Base-by-base conservation (phyloP, 92 coral and sea anemone genomes). In the Pocillopora meandrina region DNA sequence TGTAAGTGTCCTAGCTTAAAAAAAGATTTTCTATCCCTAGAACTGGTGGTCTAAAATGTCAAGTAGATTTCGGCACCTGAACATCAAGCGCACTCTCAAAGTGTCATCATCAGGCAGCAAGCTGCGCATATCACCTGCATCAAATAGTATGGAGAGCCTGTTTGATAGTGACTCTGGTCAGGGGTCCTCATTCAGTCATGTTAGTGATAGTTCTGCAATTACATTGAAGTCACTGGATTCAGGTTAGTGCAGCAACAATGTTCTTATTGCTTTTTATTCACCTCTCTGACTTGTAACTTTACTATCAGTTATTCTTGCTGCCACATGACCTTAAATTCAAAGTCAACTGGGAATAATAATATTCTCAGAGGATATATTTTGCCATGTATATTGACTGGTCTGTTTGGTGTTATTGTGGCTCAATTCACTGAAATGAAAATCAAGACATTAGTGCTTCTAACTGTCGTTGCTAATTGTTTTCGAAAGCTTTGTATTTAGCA, bases 31-130 rank as follows among this genome's bases (percentile, higher is more conserved):
- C 69, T 20, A 49, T 57, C 61, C 49, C 23, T 65, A 92, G 95
- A 86, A 77, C 49, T 93, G 97, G 97, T 93, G 92, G 95, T 87
- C 95, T 9, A 89, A 92, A 82, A 80, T 93, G 90, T 92, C 97
- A 15, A 87, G 80, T 57, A 82, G 93, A 71, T 83, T 93, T 62
- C 90, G 92, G 23, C 92, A 89, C 79, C 76, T 93, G 15, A 86
- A 89, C 59, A 56, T 89, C 33, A 85, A 75, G 16, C 94, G 97
- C 62, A 89, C 72, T 23, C 67, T 73, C 2, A 74, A n/a, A 47
- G 58, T 74, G 31, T 61, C 64, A 10, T 56, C 84, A 16, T 60
- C 86, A 23, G 74, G 80, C 21, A 83, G 79, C 64, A 83, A 73
- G 79, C 65, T 83, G 4, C 86, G 33, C 59, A 72, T 83, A 55